Conservation (phyloP, 2,113 vertebrate genomes). For the Colius striatus region DNA sequence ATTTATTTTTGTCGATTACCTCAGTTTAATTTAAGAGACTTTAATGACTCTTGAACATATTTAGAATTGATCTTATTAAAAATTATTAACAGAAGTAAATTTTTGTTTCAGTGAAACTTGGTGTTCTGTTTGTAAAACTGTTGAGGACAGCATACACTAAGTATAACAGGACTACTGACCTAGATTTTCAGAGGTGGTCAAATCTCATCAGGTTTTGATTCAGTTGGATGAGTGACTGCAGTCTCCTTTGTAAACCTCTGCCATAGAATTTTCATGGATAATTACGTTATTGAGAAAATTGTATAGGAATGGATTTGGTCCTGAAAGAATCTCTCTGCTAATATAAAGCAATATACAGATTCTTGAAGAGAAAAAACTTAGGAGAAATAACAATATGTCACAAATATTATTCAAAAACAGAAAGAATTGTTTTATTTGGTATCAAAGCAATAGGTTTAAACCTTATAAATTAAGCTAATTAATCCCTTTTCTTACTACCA, state of each 20-base stretch:
- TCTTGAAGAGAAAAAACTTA: background rate
- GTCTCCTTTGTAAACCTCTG: background rate
- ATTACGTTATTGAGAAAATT: background rate
- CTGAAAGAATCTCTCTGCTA: background rate
- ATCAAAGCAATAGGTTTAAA: background rate
- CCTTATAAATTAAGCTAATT: background rate
- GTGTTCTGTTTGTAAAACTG: background rate
- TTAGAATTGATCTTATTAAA: background rate
- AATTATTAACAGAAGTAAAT: background rate
- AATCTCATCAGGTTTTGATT: background rate
- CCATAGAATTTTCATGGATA: background rate
- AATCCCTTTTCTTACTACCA: background rate
- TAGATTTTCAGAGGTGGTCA: background rate
- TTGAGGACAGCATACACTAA: background rate
- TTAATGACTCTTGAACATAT: background rate
- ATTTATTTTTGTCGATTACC: background rate
- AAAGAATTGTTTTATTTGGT: background rate
- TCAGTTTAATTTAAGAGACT: background rate
- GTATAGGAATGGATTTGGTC: background rate
- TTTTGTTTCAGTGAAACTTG: background rate
- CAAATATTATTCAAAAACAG: background rate
- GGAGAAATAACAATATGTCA: background rate
- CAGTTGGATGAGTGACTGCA: background rate
- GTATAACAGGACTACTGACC: background rate
- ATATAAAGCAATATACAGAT: background rate